Conservation (phyloP, 1,140 invertebrate species). For the Homalodisca vitripennis region DNA sequence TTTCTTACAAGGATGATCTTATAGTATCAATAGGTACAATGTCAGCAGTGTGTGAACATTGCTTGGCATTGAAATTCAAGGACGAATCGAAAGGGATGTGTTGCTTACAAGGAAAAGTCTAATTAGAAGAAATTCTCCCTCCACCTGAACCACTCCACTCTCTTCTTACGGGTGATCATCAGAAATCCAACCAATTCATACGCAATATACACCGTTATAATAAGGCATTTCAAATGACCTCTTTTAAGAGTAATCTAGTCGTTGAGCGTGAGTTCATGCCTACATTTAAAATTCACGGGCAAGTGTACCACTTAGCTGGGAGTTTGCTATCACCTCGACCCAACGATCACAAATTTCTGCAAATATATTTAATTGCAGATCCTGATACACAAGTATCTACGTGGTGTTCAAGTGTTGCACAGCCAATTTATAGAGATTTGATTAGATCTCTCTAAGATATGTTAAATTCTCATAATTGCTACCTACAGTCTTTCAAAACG, state of each 20-base stretch:
- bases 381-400: constrained; percentile 38
- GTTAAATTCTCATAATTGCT: constrained; percentile 46
- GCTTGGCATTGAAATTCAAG: constrained; percentile 46
- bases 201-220: constrained; percentile 15
- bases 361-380: constrained; percentile 50
- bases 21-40: constrained; percentile 14
- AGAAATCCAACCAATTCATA: constrained; percentile 14
- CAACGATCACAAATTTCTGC: constrained; percentile 47
- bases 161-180: constrained; percentile 39
- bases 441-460: constrained; percentile 45
- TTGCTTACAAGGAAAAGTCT: constrained; percentile 43
- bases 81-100: constrained; percentile 44
- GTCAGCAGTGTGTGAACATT: constrained; percentile 43
- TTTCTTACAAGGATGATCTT: constrained; percentile 25
- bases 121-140: constrained; percentile 39
- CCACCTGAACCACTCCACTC: constrained; percentile 39
- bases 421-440: constrained; percentile 42
- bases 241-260: constrained; percentile 46
- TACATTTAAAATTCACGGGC: constrained; percentile 52
- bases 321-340: constrained; percentile 44
- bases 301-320: constrained; percentile 51
- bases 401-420: constrained; percentile 38
- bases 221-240: constrained; percentile 37
- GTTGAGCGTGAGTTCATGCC: constrained; percentile 43
- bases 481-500: constrained; percentile 46